Percentiles rank a stretch among this genome's conserved stretches.
Evolutionary conservation across 2,888 invertebrate genomes (phyloP).

Genomic region (Cryptophagus acutangulus): DNA sequence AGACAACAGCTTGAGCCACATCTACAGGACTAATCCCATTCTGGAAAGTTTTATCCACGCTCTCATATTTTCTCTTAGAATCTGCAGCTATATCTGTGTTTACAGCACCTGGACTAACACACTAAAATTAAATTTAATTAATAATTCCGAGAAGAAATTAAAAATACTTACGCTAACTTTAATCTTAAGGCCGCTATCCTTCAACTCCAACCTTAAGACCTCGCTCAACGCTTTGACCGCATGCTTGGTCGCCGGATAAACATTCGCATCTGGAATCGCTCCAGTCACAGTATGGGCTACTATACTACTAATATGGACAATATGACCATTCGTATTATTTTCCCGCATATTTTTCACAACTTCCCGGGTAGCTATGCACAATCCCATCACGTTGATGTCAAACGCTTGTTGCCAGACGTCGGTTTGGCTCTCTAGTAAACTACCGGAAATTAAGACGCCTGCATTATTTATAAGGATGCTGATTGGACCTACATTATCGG

Average conservation of each 20-base stretch:
- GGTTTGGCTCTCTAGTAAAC: conserved; percentile 3
- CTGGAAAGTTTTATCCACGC: neutral
- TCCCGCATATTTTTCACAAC: neutral
- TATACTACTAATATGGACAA: conserved; percentile 5
- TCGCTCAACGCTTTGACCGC: neutral
- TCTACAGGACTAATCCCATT: neutral
- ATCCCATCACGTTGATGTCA: conserved; percentile 5
- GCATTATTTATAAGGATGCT: conserved; percentile 9
- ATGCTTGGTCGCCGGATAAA: conserved; percentile 3
- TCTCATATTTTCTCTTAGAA: neutral
- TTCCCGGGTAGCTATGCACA: conserved; percentile 4
- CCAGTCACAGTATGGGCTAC: neutral
- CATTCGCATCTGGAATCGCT: neutral
- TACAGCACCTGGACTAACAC: conserved; percentile 5
- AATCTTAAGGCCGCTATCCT: neutral
- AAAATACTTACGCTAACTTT: conserved; percentile 1
- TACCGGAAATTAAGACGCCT: neutral
- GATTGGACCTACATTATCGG: conserved; percentile 2
- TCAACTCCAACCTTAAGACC: neutral
- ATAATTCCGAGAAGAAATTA: neutral
- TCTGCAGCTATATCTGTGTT: neutral
- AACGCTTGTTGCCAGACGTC: conserved; percentile 2
- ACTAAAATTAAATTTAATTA: neutral
- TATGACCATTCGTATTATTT: conserved; percentile 3
- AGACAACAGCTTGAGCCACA: conserved; percentile 3